These are phyloP conservation scores for Daboia siamensis DNA, from an alignment of 2,113 vertebrate genomes.

Conservation along the genomic window DNA sequence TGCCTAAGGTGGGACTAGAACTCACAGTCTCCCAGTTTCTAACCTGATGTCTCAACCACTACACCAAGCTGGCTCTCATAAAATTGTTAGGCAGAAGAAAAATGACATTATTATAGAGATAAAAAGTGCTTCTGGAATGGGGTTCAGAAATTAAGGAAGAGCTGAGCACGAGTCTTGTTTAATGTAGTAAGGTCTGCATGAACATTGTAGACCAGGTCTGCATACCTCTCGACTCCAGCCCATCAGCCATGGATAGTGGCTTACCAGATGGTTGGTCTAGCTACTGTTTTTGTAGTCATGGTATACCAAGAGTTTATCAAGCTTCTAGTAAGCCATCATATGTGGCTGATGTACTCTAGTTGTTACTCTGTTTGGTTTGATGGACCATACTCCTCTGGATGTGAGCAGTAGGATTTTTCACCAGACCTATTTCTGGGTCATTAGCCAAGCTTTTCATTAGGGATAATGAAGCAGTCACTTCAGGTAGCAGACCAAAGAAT, in stretches of 20 bases:
- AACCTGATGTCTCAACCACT: background rate
- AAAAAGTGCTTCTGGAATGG: background rate
- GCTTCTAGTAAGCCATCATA: background rate
- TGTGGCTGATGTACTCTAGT: background rate
- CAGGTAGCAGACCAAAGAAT: background rate
- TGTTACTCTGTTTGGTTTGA: background rate
- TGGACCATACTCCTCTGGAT: background rate
- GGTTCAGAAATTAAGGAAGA: background rate
- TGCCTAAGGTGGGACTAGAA: background rate
- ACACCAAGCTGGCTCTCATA: rapidly evolving
- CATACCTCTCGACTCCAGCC: background rate
- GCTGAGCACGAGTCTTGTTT: background rate
- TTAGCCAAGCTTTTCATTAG: background rate
- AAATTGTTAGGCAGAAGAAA: background rate
- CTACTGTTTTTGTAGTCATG: background rate
- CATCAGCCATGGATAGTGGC: background rate
- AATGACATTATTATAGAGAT: background rate
- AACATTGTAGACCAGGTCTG: background rate
- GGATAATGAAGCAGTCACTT: background rate
- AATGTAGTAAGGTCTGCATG: background rate
- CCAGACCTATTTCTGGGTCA: background rate
- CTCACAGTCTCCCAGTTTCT: background rate
- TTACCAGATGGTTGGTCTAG: background rate
- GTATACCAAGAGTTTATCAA: background rate
- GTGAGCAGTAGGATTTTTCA: background rate